A percentile compares a stretch with the other conserved stretches of the same genome.
Evolutionary conservation across 2,888 invertebrate genomes (phyloP).

Genomic region (Abrostola triplasia): DNA sequence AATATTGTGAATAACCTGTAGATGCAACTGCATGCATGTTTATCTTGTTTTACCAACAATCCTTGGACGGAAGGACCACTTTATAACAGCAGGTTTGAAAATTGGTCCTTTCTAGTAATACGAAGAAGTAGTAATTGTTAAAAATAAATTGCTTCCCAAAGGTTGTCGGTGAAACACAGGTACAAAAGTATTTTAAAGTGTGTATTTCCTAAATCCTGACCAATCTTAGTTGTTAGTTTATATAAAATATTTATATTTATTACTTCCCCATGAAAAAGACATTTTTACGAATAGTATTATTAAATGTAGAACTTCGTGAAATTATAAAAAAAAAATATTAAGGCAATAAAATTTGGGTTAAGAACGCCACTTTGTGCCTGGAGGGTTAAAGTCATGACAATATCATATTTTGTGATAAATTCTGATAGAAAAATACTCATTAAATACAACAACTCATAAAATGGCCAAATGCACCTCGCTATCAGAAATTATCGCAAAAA

Average conservation of each 20-base stretch:
- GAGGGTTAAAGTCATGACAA: conserved; percentile 77
- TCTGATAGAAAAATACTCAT: conserved; percentile 59
- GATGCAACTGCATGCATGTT: conserved; percentile 48
- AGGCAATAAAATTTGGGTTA: conserved; percentile 85
- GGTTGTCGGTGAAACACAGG: conserved; percentile 55
- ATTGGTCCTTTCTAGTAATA: background rate
- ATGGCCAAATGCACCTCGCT: conserved; percentile 34
- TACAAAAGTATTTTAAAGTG: conserved; percentile 71
- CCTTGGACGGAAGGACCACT: conserved; percentile 14
- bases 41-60: conserved; percentile 40
- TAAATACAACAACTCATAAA: conserved; percentile 31
- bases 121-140: background rate
- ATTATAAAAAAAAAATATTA: conserved; percentile 61
- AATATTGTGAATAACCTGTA: conserved; percentile 60
- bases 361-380: conserved; percentile 86
- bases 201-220: conserved; percentile 86
- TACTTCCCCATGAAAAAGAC: conserved; percentile 85
- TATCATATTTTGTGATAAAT: conserved; percentile 72
- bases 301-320: conserved; percentile 85
- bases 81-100: conserved; percentile 2
- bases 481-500: conserved; percentile 72
- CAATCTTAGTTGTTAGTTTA: conserved; percentile 84
- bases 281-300: conserved; percentile 89
- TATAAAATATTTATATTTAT: conserved; percentile 85
- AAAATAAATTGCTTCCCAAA: conserved; percentile 23